These are phyloP conservation scores for Cephalophus harveyi DNA, from an alignment of 2,113 vertebrate genomes.

Conservation along the genomic window DNA sequence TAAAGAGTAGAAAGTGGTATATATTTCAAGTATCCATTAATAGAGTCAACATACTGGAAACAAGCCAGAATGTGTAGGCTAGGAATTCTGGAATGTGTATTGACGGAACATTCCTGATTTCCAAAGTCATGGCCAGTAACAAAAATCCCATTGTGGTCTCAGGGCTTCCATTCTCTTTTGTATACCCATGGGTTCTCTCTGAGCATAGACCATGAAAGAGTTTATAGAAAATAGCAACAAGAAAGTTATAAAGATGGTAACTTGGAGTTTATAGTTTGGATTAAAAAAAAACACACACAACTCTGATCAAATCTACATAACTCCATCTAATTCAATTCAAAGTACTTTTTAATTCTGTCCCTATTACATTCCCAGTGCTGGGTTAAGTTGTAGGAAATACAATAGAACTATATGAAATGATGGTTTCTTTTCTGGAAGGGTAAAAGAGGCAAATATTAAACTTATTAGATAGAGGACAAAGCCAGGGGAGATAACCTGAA, in stretches of 20 bases:
- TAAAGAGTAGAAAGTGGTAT: conserved; percentile 36
- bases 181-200: neutral
- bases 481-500: neutral
- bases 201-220: neutral
- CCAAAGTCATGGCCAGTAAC: conserved; percentile 33
- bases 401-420: neutral
- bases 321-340: neutral
- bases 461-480: neutral
- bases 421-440: neutral
- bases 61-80: conserved; percentile 60
- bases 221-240: neutral
- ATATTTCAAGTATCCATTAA: conserved; percentile 42
- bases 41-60: neutral
- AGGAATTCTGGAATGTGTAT: conserved; percentile 60
- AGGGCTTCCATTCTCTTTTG: neutral
- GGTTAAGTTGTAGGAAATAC: neutral
- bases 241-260: neutral
- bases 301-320: neutral
- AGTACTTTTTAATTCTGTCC: neutral
- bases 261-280: neutral
- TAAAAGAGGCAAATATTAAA: neutral
- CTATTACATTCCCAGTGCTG: neutral
- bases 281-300: neutral
- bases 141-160: conserved; percentile 19
- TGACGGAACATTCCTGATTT: conserved; percentile 47